These are phyloP conservation scores for Rhinoptilus africanus DNA, from an alignment of 2,113 vertebrate genomes.

Conservation along the genomic window DNA sequence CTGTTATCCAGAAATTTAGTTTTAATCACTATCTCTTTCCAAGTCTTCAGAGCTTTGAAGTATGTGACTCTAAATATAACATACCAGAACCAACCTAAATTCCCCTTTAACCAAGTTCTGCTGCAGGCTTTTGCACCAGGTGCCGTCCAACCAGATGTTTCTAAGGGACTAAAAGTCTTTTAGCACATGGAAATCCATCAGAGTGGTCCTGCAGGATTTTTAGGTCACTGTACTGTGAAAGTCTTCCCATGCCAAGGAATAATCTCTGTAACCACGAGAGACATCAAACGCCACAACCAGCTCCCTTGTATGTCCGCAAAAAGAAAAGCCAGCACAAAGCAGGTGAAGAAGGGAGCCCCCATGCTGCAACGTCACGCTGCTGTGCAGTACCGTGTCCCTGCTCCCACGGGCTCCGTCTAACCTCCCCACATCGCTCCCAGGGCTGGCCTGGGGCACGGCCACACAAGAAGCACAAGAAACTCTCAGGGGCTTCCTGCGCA, in stretches of 20 bases:
- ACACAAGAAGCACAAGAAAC: neutral
- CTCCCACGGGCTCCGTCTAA: neutral
- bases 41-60: neutral
- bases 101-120: neutral
- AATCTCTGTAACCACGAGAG: neutral
- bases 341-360: neutral
- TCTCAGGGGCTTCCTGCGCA: neutral
- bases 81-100: neutral
- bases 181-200: neutral
- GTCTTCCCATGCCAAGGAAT: neutral
- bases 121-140: neutral
- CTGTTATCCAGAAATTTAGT: neutral
- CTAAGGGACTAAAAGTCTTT: neutral
- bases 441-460: rapidly evolving
- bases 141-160: neutral
- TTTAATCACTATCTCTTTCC: neutral
- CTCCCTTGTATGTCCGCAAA: neutral
- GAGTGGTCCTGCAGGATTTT: neutral
- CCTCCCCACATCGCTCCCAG: neutral
- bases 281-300: neutral
- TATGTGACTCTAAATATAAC: neutral
- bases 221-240: neutral
- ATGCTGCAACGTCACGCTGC: rapidly evolving
- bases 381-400: neutral
- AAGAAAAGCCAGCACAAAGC: neutral